Base-by-base conservation (phyloP, 2,113 vertebrate genomes). In the Saccopteryx bilineata region DNA sequence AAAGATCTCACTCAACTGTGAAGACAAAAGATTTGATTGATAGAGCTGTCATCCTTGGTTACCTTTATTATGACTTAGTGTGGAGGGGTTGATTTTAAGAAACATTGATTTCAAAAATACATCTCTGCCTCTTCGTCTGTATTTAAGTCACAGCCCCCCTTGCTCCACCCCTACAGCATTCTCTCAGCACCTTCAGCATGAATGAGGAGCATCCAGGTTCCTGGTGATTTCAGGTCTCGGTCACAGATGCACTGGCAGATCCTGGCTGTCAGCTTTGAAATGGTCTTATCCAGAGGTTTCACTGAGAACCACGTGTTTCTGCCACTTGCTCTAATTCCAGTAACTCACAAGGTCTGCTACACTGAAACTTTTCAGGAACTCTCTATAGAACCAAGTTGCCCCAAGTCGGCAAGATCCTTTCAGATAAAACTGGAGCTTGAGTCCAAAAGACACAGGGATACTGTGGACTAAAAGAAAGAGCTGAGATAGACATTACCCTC, bases 11-110 rank as follows among this genome's bases (percentile, higher is more conserved):
- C 93, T 97, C 95, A 95, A 0, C 60, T 68, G 0, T 2, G 86
- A 97, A 96, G 91, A 2, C 28, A 92, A 82, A 75, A 86, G 94
- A 85, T 96, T 97, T 96, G 96, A 98, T 96, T 91, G 97, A 97
- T 95, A 96, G 84, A 93, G 97, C 97, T 97, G 94, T 97, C 97
- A 96, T 82, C 88, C 95, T 98, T 97, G 97, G 96, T 98, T 98
- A 97, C 91, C 90, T 88, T 61, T 56, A 83, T 93, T 97, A 66
- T 97, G 89, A 91, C 91, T 96, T 96, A 87, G 52, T 97, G 97
- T 97, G 82, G 93, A 66, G 72, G 39, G 56, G 89, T 80, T 96
- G 91, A 95, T 91, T 94, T 96, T 75, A 93, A 96, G 82, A 95
- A 96, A 97, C 97, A 93, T 56, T 90, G 65, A 76, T 97, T 97